Conservation (phyloP, 2,113 vertebrate genomes). For the Talpa occidentalis region DNA sequence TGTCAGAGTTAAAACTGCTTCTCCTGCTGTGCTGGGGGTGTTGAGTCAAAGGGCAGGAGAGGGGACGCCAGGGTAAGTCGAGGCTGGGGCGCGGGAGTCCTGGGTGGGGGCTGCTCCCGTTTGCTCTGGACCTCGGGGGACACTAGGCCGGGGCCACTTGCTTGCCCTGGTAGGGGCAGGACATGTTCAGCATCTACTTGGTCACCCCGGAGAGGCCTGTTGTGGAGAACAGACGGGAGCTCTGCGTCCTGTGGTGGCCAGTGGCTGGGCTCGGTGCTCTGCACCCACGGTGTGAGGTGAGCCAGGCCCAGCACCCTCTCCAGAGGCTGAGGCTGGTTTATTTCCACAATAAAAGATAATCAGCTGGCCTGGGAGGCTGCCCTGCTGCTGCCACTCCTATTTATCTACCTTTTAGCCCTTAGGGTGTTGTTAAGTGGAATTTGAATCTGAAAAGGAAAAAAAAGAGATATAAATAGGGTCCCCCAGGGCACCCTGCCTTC, state of each 20-base stretch:
- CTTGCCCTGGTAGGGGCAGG: neutral
- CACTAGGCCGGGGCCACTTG: neutral
- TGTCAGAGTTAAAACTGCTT: neutral
- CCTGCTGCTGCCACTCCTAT: too few relatives aligned
- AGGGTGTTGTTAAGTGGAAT: neutral
- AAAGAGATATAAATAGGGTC: neutral
- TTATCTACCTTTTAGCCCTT: neutral
- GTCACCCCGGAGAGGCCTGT: neutral
- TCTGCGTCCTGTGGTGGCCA: neutral
- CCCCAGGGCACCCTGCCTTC: neutral
- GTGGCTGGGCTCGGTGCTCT: too few relatives aligned
- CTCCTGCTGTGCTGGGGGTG: neutral
- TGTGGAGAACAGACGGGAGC: fast-evolving
- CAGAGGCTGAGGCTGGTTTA: too few relatives aligned
- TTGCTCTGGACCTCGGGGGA: too few relatives aligned
- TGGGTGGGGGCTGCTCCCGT: neutral
- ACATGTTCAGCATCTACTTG: neutral
- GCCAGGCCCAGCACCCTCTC: too few relatives aligned
- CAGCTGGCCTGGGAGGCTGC: too few relatives aligned
- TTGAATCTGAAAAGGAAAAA: neutral
- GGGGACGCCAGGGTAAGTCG: too few relatives aligned
- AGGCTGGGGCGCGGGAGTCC: too few relatives aligned
- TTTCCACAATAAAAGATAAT: too few relatives aligned
- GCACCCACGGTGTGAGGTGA: too few relatives aligned
- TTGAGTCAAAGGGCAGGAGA: too few relatives aligned